Evolutionary conservation across 2,797 vertebrate genomes (phyloP), one percentile per base, ranked within the genome.

Genomic region (Paedocypris micromegethes): DNA sequence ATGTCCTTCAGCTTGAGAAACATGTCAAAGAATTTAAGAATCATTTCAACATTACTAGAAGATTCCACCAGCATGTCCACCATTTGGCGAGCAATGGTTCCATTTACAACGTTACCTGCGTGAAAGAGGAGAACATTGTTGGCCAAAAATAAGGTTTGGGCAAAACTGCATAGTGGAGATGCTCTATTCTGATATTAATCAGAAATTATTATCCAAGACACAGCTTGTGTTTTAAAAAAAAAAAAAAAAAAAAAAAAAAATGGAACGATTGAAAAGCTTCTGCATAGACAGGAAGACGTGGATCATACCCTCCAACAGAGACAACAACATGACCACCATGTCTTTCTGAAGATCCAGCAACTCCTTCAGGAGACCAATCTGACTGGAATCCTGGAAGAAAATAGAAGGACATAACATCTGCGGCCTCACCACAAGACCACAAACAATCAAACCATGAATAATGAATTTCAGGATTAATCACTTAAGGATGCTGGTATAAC

Each of bases 21-120:
- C 94, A 96, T 98, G 86, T 98, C 95, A 1, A 98, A 98, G 86
- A 98, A 98, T 81, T 98, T 98, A 73, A 98, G 93, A 80, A 98
- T 98, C 91, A 98, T 96, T 85, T 97, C 95, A 59, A 98, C 96
- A 0, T 98, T 98, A 87, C 93, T 96, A 41, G 96, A 98, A 3
- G 96, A 98, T 62, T 98, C 96, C 45, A 98, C 96, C 59, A 98
- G 84, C 96, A 98, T 98, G 86, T 98, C 96, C 58, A 98, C 96
- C 96, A 98, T 98, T 88, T 98, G 96, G 8, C 95, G 91, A 1
- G 95, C 96, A 5, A 98, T 98, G 5, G 90, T 98, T 3, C 96
- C 96, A 2, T 98, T 98, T 74, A 98, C 95, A 75, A 98, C 88
- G 1, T 98, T 98, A 52, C 96, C 96, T 97, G 81, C 2, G 6